phyloP scores from a whole-genome alignment of 1,140 invertebrate species.

The Muscidifurax raptorellus region DNA sequence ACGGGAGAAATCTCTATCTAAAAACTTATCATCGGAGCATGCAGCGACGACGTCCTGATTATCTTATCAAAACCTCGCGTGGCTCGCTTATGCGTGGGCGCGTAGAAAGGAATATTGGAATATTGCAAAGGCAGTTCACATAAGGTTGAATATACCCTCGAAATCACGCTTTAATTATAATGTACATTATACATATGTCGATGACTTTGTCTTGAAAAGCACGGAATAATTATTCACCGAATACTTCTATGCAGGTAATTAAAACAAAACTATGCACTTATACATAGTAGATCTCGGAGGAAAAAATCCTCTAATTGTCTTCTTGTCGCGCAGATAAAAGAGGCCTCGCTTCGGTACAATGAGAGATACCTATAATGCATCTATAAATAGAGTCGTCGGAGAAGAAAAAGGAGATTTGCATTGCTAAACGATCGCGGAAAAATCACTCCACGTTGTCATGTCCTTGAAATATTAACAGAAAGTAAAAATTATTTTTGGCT shows the following conservation, averaged over 20 bases:
- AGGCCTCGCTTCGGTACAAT: too few species aligned
- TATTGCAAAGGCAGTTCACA: slow-evolving; percentile 30
- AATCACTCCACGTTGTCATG: neutral
- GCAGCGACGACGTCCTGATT: neutral
- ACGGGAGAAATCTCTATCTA: too few species aligned
- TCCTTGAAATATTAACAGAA: neutral
- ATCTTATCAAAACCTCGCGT: slow-evolving; percentile 31
- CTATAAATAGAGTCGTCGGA: neutral
- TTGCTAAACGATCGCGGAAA: slow-evolving; percentile 1
- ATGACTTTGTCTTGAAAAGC: neutral
- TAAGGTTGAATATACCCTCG: slow-evolving; percentile 8
- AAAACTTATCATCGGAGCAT: too few species aligned
- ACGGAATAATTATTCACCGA: neutral
- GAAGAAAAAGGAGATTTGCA: neutral
- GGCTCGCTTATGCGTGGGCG: neutral
- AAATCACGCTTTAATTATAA: neutral
- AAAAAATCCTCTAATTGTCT: too few species aligned
- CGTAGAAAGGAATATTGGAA: neutral
- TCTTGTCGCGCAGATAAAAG: too few species aligned
- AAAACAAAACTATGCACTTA: too few species aligned
- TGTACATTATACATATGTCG: neutral
- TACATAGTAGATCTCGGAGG: too few species aligned
- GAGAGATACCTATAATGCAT: too few species aligned
- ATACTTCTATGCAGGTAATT: too few species aligned
- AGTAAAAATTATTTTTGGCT: neutral